Evolutionary conservation across 2,113 vertebrate genomes (phyloP).

Genomic region (Urocynchramus pylzowi): DNA sequence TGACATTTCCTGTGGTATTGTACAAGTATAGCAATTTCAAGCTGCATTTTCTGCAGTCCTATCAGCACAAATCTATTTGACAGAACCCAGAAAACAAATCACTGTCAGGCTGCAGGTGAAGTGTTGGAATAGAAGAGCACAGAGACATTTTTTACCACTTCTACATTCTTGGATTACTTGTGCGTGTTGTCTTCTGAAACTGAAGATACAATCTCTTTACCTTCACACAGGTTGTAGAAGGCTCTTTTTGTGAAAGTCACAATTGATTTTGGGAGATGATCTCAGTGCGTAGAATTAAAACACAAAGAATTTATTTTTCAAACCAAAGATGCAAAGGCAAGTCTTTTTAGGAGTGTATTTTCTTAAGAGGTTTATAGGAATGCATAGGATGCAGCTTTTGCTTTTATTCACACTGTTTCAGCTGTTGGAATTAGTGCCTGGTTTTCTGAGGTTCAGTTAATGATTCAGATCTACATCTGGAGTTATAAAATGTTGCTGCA

Average conservation of each 20-base stretch:
- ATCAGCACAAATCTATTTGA: background rate
- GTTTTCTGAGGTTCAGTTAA: conserved; percentile 11
- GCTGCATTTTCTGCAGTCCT: background rate
- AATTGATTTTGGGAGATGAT: background rate
- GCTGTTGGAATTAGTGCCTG: background rate
- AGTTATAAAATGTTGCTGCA: conserved; percentile 16
- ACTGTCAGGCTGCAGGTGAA: rapidly evolving
- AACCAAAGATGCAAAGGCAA: background rate
- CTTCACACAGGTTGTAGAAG: background rate
- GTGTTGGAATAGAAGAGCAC: background rate
- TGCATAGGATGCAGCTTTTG: background rate
- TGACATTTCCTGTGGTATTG: background rate
- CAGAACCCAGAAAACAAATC: background rate
- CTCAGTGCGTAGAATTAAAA: background rate
- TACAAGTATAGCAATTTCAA: background rate
- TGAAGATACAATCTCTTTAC: background rate
- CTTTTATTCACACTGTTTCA: conserved; percentile 26
- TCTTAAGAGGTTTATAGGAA: background rate
- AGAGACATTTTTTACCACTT: background rate
- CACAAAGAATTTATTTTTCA: background rate
- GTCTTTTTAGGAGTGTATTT: background rate
- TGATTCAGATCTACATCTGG: conserved; percentile 17
- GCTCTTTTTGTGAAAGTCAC: background rate
- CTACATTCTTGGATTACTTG: background rate
- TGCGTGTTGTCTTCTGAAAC: background rate